Base-by-base conservation (phyloP, 2,888 invertebrate species). In the Bruchidius siliquastri region DNA sequence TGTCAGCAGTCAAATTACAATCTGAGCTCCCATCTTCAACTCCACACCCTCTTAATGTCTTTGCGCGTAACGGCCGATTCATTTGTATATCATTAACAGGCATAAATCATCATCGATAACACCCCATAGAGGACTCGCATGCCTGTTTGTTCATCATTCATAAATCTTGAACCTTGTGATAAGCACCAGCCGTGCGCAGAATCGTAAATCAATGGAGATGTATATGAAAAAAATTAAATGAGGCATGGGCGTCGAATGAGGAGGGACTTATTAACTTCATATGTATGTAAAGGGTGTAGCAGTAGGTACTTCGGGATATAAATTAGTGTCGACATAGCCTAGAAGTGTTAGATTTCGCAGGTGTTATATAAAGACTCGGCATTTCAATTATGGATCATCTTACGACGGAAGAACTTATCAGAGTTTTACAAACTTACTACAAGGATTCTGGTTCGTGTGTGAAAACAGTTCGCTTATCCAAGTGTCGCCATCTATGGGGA, bases 131-230 rank as follows among this genome's bases (percentile, higher is more conserved):
- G 49, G 49, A 49, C 49, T 69, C 69, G 26, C 22, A 18, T 69
- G 69, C 22, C 21, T 69, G 69, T 69, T 22, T 71, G 30, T 30
- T 30, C 22, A 30, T 71, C 71, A 71, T 71, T 32, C 71, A 32
- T 71, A 71, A 71, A 71, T 71, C 71, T 30, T 71, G 30, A 32
- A 20, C 68, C 22, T 26, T 26, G 20, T 69, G 69, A 22, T 22
- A 69, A 49, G 49, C 49, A 49, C 49, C 49, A 3, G 49, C 49
- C 49, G 49, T 49, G 49, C 49, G 3, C 8, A 13, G 10, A 49
- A 49, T 49, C 49, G 49, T 49, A 49, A 49, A 49, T 49, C 49
- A 49, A 13, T 13, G 8, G 49, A 49, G 18, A 49, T 49, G 49
- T 18, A 13, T 49, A 49, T 49, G 18, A 13, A 49, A 49, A 49